phyloP scores from a whole-genome alignment of 2,888 invertebrate genomes.

The Drosophila subquinaria region DNA sequence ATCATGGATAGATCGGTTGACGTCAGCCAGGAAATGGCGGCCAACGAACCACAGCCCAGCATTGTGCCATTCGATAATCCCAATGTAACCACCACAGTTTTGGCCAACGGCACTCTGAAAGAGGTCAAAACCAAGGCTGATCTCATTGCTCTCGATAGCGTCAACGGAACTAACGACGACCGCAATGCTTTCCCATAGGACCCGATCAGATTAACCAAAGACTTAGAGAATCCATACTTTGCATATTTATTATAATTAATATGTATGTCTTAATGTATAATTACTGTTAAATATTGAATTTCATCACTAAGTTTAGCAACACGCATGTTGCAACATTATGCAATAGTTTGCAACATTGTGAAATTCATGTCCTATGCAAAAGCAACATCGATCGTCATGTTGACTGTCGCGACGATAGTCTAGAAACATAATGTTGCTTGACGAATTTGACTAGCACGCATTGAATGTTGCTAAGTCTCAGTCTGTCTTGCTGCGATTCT shows the following conservation, averaged over 20 bases:
- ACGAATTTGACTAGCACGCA: no score
- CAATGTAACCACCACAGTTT: not conserved
- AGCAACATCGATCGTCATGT: no score
- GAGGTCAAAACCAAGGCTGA: constrained; percentile 26
- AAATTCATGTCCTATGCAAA: no score
- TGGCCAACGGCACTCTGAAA: not conserved
- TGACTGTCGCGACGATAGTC: no score
- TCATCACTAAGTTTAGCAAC: no score
- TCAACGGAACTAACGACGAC: constrained; percentile 22
- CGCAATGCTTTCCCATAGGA: not conserved
- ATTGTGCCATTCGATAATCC: not conserved
- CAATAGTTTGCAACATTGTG: no score
- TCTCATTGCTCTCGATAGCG: constrained; percentile 26
- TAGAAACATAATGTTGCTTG: no score
- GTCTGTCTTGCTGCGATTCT: no score
- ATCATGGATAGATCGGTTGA: not conserved
- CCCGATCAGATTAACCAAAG: not conserved
- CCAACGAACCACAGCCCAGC: not conserved
- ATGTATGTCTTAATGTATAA: no score
- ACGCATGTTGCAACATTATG: no score
- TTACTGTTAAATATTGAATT: no score
- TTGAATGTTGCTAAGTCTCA: no score
- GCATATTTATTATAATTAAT: not conserved
- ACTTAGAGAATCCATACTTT: not conserved
- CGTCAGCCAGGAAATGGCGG: not conserved